Evolutionary conservation across 1,140 invertebrate species (phyloP).

Genomic region (Eumeta japonica): DNA sequence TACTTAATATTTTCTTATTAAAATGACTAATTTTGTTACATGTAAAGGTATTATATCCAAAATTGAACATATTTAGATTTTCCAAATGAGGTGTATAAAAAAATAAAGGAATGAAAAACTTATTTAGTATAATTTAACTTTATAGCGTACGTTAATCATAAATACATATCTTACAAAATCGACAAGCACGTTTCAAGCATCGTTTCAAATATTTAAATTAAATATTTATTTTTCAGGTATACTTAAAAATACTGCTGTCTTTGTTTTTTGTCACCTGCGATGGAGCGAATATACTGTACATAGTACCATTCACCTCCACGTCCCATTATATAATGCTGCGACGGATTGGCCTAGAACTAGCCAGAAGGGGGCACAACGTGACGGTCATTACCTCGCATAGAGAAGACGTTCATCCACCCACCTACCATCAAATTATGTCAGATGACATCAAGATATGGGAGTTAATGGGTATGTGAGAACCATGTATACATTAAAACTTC

Average conservation of each 20-base stretch:
- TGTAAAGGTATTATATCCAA: too few species aligned
- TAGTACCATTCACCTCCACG: slow-evolving; percentile 37
- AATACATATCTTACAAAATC: too few species aligned
- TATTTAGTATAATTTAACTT: slow-evolving; percentile 13
- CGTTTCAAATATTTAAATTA: not conserved
- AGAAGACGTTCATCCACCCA: slow-evolving; percentile 40
- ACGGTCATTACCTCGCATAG: slow-evolving; percentile 59
- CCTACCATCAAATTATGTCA: slow-evolving; percentile 54
- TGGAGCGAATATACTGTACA: slow-evolving; percentile 37
- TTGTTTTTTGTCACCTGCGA: slow-evolving; percentile 13
- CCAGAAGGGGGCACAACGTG: slow-evolving; percentile 61
- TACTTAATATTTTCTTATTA: too few species aligned
- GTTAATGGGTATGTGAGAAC: slow-evolving; percentile 27
- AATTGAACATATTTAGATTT: too few species aligned
- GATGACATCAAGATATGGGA: slow-evolving; percentile 56
- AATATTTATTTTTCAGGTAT: not conserved
- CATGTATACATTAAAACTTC: not conserved
- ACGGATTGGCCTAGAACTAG: slow-evolving; percentile 57
- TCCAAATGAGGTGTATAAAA: too few species aligned
- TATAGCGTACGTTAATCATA: too few species aligned
- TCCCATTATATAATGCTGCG: slow-evolving; percentile 59
- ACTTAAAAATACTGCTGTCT: slow-evolving; percentile 1
- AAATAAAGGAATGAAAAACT: slow-evolving; percentile 2
- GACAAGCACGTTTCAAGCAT: too few species aligned
- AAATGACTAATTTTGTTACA: too few species aligned